Evolutionary conservation across 2,797 vertebrate genomes (phyloP).

Genomic region (Dermochelys coriacea): DNA sequence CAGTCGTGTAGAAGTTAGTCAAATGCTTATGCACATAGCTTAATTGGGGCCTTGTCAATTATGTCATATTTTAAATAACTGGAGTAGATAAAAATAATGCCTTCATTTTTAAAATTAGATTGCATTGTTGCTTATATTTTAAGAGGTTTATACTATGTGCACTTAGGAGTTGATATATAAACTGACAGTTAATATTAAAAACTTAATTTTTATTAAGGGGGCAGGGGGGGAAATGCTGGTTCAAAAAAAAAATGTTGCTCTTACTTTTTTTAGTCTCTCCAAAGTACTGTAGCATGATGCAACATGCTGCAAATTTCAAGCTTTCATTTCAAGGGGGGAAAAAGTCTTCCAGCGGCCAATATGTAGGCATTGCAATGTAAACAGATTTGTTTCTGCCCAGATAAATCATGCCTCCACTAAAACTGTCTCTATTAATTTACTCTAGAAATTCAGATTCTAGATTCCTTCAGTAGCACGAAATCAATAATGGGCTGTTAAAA

Average conservation of each 20-base stretch:
- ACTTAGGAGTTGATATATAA: neutral
- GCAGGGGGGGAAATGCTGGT: neutral
- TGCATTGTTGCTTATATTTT: neutral
- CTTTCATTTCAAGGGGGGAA: neutral
- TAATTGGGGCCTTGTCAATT: no score
- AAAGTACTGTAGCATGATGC: neutral
- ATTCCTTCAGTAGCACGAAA: neutral
- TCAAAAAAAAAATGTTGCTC: neutral
- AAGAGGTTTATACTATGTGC: neutral
- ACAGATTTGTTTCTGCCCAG: neutral
- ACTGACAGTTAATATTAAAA: neutral
- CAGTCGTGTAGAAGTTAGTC: neutral
- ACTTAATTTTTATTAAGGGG: no score
- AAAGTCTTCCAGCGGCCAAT: neutral
- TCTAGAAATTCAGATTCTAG: neutral
- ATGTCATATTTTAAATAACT: neutral
- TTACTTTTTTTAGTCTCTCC: neutral
- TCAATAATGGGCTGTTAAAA: neutral
- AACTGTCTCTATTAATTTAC: neutral
- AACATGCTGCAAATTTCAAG: neutral
- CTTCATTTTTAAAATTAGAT: neutral
- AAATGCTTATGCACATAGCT: neutral
- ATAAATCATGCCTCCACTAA: neutral
- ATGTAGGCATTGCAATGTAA: neutral
- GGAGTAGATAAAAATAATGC: neutral